Evolutionary conservation across 1,140 invertebrate genomes (phyloP).

Genomic region (Drosophila busckii): DNA sequence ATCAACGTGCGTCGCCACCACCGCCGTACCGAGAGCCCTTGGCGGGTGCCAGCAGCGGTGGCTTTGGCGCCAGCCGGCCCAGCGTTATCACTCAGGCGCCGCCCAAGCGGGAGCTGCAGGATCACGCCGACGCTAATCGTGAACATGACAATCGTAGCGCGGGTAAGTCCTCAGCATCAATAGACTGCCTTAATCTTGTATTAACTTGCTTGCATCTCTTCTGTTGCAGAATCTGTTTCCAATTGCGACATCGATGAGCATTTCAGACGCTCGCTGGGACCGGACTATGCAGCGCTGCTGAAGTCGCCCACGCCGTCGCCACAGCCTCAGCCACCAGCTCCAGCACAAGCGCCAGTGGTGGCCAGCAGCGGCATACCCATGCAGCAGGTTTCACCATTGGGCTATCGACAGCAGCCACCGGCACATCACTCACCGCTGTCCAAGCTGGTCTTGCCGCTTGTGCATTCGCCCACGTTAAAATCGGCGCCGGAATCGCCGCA

Average conservation of each 20-base stretch:
- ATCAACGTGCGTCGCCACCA: constrained; percentile 70
- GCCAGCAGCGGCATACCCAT: constrained; percentile 33
- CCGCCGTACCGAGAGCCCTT: constrained; percentile 76
- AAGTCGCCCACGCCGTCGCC: constrained; percentile 79
- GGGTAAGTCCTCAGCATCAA: constrained; percentile 54
- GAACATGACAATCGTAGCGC: constrained; percentile 59
- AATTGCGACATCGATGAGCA: constrained; percentile 96
- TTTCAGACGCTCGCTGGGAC: constrained; percentile 94
- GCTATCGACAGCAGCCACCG: constrained; percentile 22
- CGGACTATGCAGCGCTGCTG: constrained; percentile 91
- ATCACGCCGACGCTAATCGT: constrained; percentile 47
- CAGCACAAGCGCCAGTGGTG: constrained; percentile 38
- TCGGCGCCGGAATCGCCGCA: constrained; percentile 57
- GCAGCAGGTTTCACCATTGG: constrained; percentile 54
- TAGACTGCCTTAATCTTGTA: background rate
- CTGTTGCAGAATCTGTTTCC: constrained; percentile 82
- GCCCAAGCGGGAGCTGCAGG: constrained; percentile 61
- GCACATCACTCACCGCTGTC: constrained; percentile 36
- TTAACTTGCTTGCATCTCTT: background rate
- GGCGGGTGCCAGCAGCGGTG: constrained; percentile 44
- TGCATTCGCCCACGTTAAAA: constrained; percentile 75
- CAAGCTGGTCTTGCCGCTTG: constrained; percentile 30
- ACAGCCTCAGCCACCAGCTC: constrained; percentile 68
- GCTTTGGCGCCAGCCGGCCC: constrained; percentile 59
- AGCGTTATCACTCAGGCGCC: constrained; percentile 79